These are phyloP conservation scores for Seira musarum DNA, from an alignment of 2,888 invertebrate species.

Conservation along the genomic window DNA sequence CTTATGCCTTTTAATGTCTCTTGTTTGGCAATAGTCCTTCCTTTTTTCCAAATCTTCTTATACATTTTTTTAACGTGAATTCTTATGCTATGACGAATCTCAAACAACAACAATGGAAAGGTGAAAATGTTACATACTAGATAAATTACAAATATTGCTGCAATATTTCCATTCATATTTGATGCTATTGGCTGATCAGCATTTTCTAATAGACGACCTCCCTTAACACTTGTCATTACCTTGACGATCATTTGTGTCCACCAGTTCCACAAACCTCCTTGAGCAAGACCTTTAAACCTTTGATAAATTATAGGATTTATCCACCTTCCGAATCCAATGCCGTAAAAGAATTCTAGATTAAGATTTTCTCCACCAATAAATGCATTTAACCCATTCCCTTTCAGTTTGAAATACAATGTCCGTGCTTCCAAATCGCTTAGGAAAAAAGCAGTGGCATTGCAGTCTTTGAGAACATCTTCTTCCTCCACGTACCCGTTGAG, in stretches of 20 bases:
- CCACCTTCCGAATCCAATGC: slow-evolving; percentile 18
- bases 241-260: slow-evolving; percentile 28
- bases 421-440: slow-evolving; percentile 20
- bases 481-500: neutral
- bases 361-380: slow-evolving; percentile 20
- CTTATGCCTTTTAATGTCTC: no score
- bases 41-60: no score
- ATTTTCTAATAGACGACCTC: neutral
- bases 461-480: slow-evolving; percentile 15
- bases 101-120: no score
- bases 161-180: slow-evolving; percentile 31
- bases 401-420: slow-evolving; percentile 8
- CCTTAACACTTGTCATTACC: slow-evolving; percentile 5
- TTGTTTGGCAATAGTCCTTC: no score
- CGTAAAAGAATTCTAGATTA: neutral
- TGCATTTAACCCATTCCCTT: slow-evolving; percentile 12
- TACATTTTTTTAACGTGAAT: no score
- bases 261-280: slow-evolving; percentile 20
- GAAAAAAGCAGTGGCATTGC: slow-evolving; percentile 34
- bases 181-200: neutral
- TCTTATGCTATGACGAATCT: no score
- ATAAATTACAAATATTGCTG: slow-evolving; percentile 24
- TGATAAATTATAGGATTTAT: neutral
- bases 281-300: slow-evolving; percentile 8
- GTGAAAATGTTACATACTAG: no score